A percentile compares a stretch with the other conserved stretches of the same genome.
These are phyloP conservation scores for Actenoides hombroni DNA, from an alignment of 2,113 vertebrate genomes.

Conservation along the genomic window DNA sequence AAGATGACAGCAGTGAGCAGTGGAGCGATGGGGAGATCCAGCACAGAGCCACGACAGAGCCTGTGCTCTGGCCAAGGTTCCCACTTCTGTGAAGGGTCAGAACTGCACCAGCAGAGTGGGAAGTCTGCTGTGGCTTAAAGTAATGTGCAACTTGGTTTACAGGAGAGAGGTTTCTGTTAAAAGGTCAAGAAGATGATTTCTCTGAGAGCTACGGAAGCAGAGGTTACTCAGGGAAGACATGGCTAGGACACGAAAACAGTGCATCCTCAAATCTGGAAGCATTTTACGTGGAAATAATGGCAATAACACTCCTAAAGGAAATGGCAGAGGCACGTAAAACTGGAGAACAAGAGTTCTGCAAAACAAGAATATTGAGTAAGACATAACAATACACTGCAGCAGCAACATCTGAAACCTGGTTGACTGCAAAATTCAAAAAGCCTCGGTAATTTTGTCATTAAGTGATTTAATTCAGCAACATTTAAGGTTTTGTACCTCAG, in stretches of 20 bases:
- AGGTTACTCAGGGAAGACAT: neutral
- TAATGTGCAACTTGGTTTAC: rapidly evolving
- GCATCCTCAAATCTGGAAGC: neutral
- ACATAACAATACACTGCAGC: neutral
- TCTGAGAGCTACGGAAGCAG: neutral
- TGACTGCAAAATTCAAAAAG: constrained; percentile 12
- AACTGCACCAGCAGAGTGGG: rapidly evolving
- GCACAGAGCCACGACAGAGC: neutral
- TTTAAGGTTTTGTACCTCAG: constrained; percentile 35
- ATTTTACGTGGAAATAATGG: neutral
- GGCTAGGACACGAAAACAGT: neutral
- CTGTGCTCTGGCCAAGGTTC: neutral
- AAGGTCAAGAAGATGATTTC: neutral
- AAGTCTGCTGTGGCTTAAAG: neutral
- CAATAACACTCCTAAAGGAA: neutral
- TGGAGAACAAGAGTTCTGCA: neutral
- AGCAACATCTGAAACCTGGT: neutral
- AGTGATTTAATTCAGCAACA: constrained; percentile 36
- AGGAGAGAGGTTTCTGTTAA: neutral
- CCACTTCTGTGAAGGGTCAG: rapidly evolving
- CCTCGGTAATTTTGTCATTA: constrained; percentile 55
- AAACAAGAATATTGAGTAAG: neutral
- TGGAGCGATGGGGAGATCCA: neutral
- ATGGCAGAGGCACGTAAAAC: neutral
- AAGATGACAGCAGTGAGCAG: rapidly evolving